phyloP scores from a whole-genome alignment of 2,113 vertebrate genomes.

The Hemibates koningsi region DNA sequence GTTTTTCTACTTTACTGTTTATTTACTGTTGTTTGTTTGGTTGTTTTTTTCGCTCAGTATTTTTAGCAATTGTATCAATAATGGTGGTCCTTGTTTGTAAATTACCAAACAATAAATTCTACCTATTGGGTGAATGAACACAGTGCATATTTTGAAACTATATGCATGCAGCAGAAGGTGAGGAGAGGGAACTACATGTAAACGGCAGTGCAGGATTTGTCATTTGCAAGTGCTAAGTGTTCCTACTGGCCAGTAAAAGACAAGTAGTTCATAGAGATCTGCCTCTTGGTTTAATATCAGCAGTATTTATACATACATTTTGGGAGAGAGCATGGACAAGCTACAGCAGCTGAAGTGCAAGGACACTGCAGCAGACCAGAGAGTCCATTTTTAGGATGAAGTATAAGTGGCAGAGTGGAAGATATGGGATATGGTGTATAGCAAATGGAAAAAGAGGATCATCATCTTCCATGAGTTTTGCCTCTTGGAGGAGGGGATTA shows the following conservation, averaged over 20 bases:
- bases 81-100: neutral
- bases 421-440: neutral
- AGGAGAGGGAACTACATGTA: neutral
- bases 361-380: conserved; percentile 22
- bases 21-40: neutral
- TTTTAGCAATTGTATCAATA: neutral
- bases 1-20: neutral
- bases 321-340: neutral
- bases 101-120: neutral
- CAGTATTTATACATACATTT: neutral
- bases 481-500: neutral
- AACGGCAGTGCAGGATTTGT: rapidly evolving
- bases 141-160: neutral
- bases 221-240: neutral
- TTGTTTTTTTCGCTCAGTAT: neutral
- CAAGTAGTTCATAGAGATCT: neutral
- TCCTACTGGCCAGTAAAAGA: neutral
- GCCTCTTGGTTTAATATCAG: neutral
- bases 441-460: neutral
- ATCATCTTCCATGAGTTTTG: neutral
- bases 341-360: neutral
- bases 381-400: neutral
- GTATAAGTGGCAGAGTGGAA: neutral
- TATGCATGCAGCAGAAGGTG: neutral
- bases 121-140: neutral